Evolutionary conservation across 2,113 vertebrate genomes (phyloP), one percentile per base, ranked within the genome.

Genomic region (Aramus guarauna): DNA sequence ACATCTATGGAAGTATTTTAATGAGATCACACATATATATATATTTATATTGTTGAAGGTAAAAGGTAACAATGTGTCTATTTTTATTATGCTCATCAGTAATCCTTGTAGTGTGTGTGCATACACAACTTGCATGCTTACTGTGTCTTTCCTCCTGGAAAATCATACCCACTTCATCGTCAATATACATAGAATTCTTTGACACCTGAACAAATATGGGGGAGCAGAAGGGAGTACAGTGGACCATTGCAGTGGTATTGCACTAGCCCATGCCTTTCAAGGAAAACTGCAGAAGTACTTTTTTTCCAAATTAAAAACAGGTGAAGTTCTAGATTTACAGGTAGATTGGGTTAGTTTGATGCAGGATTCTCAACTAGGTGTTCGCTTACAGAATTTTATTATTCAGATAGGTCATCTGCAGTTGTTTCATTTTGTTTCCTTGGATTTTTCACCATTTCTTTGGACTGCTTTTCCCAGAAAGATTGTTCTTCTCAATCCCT

Each of bases 191-290:
- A 19, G 18, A 62, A 77, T 52, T 83, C 59, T 66, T 37, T 73
- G 37, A 52, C 30, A 36, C 22, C 32, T 78, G 36, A 75, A 56
- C 16, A 69, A 66, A 36, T 2, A 6, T 16, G 3, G 3, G 3
- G 4, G 11, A 7, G 5, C 9, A 5, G 18, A 3, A 4, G 12
- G 2, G 5, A 3, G 8, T 39, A 5, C 41, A 63, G 14, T 15
- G 18, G 16, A 67, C 23, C 5, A 9, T 3, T 6, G 4, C 9
- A 64, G 37, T 36, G 29, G 8, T 30, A 50, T 11, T 73, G 47
- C 22, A 92, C 19, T 16, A 85, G 24, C 32, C 50, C 4, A 2
- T 16, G 7, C 22, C 41, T 82, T 76, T 66, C 37, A 55, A 77
- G 39, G 27, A 78, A 94, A 84, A 75, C 16, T 10, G 26, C 83